phyloP scores from a whole-genome alignment of 23 tunicate species.

The Styela clava region DNA sequence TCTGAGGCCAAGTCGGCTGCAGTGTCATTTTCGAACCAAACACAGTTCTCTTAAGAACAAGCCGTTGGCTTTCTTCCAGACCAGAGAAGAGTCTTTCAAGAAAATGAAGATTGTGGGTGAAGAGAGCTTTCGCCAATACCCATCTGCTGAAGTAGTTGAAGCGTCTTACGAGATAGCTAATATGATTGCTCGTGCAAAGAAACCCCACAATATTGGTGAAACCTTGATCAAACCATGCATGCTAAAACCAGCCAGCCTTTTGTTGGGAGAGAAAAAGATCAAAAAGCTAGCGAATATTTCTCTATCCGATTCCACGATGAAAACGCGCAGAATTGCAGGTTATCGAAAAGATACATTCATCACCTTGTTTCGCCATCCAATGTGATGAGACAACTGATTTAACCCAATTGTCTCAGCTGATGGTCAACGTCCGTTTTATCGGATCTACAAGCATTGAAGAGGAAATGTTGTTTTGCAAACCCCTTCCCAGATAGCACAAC shows the following conservation, averaged over 20 bases:
- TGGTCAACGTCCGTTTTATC: too few species aligned
- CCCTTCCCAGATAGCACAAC: too few species aligned
- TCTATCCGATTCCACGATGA: constrained; percentile 31
- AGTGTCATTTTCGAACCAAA: constrained; percentile 41
- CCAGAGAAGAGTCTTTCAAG: constrained; percentile 26
- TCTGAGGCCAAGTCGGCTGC: constrained; percentile 5
- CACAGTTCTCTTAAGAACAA: constrained; percentile 34
- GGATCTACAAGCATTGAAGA: too few species aligned
- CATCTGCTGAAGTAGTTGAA: constrained; percentile 42
- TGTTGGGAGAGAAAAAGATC: constrained; percentile 26
- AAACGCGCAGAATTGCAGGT: constrained; percentile 36
- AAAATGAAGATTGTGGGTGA: constrained; percentile 31
- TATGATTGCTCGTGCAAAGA: too few species aligned
- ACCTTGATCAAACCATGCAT: constrained; percentile 42
- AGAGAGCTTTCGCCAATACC: constrained; percentile 20
- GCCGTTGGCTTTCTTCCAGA: too few species aligned
- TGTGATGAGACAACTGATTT: constrained; percentile 43
- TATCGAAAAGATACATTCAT: constrained; percentile 16
- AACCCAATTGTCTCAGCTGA: constrained; percentile 1
- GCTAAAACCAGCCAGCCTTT: constrained; percentile 36
- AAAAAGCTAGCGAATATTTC: too few species aligned
- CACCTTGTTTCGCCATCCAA: constrained; percentile 34
- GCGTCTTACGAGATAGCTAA: constrained; percentile 41
- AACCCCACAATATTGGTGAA: constrained; percentile 52
- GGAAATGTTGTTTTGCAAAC: too few species aligned